Base-by-base conservation (phyloP, 2,888 invertebrate genomes). In the Chloroclysta siterata region DNA sequence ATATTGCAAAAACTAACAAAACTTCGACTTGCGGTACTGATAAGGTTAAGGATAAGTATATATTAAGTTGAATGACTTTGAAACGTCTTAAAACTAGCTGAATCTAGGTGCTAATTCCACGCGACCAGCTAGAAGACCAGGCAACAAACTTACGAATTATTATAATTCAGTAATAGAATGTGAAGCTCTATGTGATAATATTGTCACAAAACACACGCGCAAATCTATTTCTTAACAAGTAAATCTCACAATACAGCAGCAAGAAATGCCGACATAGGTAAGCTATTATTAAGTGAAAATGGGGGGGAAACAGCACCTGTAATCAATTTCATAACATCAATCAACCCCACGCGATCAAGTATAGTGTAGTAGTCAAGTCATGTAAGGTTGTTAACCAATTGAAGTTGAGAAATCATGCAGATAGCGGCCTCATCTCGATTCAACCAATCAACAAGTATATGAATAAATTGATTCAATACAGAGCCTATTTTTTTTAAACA, bases 251-350 rank as follows among this genome's bases (percentile, higher is more conserved):
- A 55, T 42, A 33, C 2, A 29, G n/a, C n/a, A 14, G 36, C 50
- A 41, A 60, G 52, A 57, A 58, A 58, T 60, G 36, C 17, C 46
- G 61, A 72, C 70, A 73, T 70, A n/a, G n/a, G n/a, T n/a, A 72
- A 75, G 58, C 53, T 6, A 28, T 63, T 66, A 65, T 65, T 60
- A 59, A n/a, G 59, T 17, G 55, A 66, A 74, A 70, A 65, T 55
- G n/a, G 42, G 58, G 52, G 53, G 74, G 72, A 77, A 75, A 72
- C 68, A 48, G 55, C 53, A 65, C 60, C 65, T 54, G 70, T 65
- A 72, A 74, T 76, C 69, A 73, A 72, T 79, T 76, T 71, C 66
- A 72, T 74, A 76, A 72, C 71, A 71, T 76, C 72, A 66, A 75
- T 75, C 72, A 72, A 69, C 47, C 53, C 46, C 76, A 76, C 74